Evolutionary conservation across 2,797 vertebrate genomes (phyloP).

Genomic region (Galago senegalensis): DNA sequence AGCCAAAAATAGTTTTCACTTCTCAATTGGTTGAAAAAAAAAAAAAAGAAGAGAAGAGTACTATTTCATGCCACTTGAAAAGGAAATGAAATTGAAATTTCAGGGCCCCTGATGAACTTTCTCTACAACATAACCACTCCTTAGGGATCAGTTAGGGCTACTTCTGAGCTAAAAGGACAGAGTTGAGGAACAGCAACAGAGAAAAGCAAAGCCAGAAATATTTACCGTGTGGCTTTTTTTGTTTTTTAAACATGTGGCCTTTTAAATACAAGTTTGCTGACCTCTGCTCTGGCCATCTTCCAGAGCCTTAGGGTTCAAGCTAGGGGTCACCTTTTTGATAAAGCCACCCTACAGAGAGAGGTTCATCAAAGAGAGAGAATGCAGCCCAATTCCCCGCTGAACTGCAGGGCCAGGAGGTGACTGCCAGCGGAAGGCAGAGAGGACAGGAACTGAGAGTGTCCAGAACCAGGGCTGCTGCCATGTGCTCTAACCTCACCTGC

Average conservation of each 20-base stretch:
- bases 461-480: not conserved
- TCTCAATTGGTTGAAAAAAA: not conserved
- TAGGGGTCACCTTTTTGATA: not conserved
- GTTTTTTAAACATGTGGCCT: not conserved
- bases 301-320: not conserved
- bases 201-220: not conserved
- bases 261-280: not conserved
- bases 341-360: not conserved
- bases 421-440: too few species aligned
- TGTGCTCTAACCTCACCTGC: not conserved
- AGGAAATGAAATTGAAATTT: not conserved
- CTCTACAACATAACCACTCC: not conserved
- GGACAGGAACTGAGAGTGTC: rapidly evolving
- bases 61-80: not conserved
- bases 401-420: not conserved
- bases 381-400: not conserved
- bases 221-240: not conserved
- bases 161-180: not conserved
- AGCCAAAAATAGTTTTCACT: not conserved
- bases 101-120: not conserved
- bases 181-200: not conserved
- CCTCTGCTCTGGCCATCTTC: not conserved
- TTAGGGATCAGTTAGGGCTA: not conserved
- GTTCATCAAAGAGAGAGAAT: not conserved
- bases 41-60: not conserved